These are phyloP conservation scores for Orthosia cruda DNA, from an alignment of 2,888 invertebrate genomes.

Conservation along the genomic window DNA sequence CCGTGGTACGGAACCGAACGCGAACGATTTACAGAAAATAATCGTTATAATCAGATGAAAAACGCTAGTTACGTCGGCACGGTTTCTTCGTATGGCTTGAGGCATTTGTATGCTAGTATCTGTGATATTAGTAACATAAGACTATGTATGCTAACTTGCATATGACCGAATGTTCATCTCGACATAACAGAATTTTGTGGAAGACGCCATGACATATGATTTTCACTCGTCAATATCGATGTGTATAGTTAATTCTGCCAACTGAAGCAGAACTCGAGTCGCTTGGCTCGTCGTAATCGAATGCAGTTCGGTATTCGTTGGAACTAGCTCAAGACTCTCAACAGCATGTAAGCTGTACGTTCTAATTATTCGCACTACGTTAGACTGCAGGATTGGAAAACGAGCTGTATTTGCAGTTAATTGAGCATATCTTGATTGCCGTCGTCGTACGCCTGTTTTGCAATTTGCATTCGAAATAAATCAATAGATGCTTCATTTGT, in stretches of 20 bases:
- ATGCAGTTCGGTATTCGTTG: slow-evolving; percentile 57
- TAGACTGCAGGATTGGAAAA: slow-evolving; percentile 56
- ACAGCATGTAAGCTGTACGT: slow-evolving; percentile 62
- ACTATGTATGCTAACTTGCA: background rate
- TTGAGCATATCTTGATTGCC: slow-evolving; percentile 51
- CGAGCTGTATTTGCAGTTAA: slow-evolving; percentile 55
- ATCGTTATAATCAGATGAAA: too few species aligned
- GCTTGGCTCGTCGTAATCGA: slow-evolving; percentile 55
- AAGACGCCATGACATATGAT: background rate
- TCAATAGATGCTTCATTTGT: slow-evolving; percentile 23
- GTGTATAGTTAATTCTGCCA: slow-evolving; percentile 39
- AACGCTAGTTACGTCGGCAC: too few species aligned
- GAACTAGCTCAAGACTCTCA: slow-evolving; percentile 58
- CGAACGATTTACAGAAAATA: too few species aligned
- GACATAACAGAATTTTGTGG: background rate
- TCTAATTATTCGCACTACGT: slow-evolving; percentile 65
- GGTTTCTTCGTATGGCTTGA: too few species aligned
- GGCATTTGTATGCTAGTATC: too few species aligned
- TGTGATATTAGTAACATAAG: too few species aligned
- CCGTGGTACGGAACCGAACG: too few species aligned
- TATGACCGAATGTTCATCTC: background rate
- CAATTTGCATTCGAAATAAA: slow-evolving; percentile 15
- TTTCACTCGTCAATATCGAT: slow-evolving; percentile 27
- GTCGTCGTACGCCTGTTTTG: slow-evolving; percentile 23
- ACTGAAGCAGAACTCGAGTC: slow-evolving; percentile 40